Conservation (phyloP, 2,113 vertebrate genomes). For the Podilymbus podiceps region DNA sequence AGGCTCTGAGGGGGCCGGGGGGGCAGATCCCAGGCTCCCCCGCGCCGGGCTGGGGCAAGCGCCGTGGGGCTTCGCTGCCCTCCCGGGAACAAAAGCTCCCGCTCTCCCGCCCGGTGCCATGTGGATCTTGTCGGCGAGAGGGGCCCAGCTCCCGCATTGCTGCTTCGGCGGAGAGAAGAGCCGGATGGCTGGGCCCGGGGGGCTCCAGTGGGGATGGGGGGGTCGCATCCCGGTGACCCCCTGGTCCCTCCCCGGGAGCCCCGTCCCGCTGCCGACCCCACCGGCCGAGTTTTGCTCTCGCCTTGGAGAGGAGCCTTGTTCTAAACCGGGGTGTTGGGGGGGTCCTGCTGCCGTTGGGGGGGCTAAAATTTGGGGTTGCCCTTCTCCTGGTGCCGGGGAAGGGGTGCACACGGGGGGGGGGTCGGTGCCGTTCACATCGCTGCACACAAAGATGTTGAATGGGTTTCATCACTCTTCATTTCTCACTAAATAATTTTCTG, state of each 20-base stretch:
- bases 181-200: neutral
- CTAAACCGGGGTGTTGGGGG: neutral
- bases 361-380: neutral
- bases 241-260: neutral
- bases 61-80: neutral
- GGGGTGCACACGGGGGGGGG: no score
- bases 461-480: conserved; percentile 75
- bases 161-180: neutral
- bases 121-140: neutral
- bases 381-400: rapidly evolving
- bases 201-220: neutral
- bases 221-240: neutral
- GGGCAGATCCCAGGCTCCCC: neutral
- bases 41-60: neutral
- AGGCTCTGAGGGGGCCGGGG: neutral
- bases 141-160: neutral
- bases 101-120: neutral
- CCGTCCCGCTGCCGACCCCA: neutral
- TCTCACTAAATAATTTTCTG: conserved; percentile 77
- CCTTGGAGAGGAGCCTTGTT: neutral
- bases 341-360: neutral
- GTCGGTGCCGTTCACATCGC: neutral
- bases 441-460: neutral
- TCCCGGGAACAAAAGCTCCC: conserved; percentile 33
- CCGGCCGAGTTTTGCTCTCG: neutral